Conservation (phyloP, 2,888 invertebrate species). For the Nemurella pictetii region DNA sequence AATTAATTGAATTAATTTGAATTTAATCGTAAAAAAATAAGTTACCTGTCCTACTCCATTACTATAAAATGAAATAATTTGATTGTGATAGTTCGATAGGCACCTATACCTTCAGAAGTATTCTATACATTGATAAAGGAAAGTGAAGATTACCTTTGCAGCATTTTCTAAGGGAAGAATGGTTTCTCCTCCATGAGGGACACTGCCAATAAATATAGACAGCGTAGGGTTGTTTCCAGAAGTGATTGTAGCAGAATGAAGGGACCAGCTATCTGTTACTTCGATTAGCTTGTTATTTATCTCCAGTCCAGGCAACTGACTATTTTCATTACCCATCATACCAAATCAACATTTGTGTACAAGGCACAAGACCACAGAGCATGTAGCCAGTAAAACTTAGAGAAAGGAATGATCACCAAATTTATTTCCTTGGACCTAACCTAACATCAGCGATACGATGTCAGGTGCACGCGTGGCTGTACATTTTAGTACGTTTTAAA, state of each 20-base stretch:
- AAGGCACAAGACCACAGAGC: neutral
- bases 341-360: neutral
- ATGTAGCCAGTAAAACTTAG: too few relatives aligned
- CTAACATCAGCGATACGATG: neutral
- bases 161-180: constrained; percentile 72
- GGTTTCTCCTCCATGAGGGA: constrained; percentile 53
- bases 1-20: too few relatives aligned
- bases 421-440: neutral
- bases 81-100: too few relatives aligned
- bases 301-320: constrained; percentile 71
- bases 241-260: constrained; percentile 64
- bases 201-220: constrained; percentile 66
- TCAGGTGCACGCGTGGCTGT: neutral
- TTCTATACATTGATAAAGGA: too few relatives aligned
- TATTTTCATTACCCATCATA: constrained; percentile 76
- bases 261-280: constrained; percentile 78
- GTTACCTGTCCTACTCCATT: too few relatives aligned
- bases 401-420: too few relatives aligned
- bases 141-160: constrained; percentile 77
- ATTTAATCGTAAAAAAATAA: too few relatives aligned
- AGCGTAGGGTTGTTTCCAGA: constrained; percentile 64
- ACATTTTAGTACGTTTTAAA: neutral
- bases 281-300: constrained; percentile 76
- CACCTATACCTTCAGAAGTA: too few relatives aligned
- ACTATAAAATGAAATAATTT: too few relatives aligned